Base-by-base conservation (phyloP, 1,140 invertebrate species). In the Tetragonula clypearis region DNA sequence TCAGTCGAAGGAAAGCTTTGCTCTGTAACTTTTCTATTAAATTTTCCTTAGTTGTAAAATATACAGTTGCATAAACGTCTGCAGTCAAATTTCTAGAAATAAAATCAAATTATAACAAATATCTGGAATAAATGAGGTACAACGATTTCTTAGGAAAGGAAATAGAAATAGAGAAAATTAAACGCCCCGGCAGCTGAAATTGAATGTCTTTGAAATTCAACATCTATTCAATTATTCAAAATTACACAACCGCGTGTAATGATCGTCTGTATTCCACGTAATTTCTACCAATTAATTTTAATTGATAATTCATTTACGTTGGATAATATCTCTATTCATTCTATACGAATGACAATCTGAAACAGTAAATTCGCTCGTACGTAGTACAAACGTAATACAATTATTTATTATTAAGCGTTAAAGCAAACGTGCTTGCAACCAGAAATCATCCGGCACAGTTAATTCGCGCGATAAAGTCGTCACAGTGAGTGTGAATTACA, bases 351-450 rank as follows among this genome's bases (percentile, higher is more conserved):
- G 23, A 14, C 26, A 49, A n/a, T 35, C 9, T 14, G 12, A 1
- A 14, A 80, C 12, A 6, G 55, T 49, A 60, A 80, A 81, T 81
- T 73, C 55, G 14, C 21, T 49, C 68, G 55, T 21, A 41, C 41
- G 23, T 55, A 21, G n/a, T 9, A 60, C 26, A 41, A 41, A 49
- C 55, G 6, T 56, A n/a, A 19, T 73, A 30, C 30, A 30, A 35
- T 35, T 30, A 26, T 41, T 62, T 30, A 49, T 41, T 56, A 15
- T 58, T 17, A 30, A 23, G 8, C 41, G 12, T 62, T 41, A 80
- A 80, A 49, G 21, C 12, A 75, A 75, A 75, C 80, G n/a, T 82
- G 80, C 58, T 82, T 82, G 80, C 80, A 82, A 82, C 71, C 80
- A 75, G 26, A 49, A 35, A 75, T 56, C 58, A 55, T 65, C 21